Evolutionary conservation across 2,113 vertebrate genomes (phyloP).

Genomic region (Colossoma macropomum): DNA sequence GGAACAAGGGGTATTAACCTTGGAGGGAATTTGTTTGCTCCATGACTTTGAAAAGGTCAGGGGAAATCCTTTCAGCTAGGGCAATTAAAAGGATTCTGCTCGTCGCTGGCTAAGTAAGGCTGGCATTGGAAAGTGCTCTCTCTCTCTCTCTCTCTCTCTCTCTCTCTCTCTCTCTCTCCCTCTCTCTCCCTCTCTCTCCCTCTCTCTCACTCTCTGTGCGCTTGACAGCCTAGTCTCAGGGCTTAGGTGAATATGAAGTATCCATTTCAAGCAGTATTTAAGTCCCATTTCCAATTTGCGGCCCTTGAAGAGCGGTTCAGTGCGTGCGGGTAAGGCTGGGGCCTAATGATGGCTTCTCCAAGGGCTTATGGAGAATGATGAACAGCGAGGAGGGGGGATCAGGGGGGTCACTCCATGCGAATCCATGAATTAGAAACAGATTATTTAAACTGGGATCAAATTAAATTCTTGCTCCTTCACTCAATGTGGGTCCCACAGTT

Average conservation of each 20-base stretch:
- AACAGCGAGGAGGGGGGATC: constrained; percentile 65
- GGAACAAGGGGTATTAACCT: constrained; percentile 54
- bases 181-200: constrained; percentile 61
- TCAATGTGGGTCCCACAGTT: constrained; percentile 66
- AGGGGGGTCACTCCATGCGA: constrained; percentile 61
- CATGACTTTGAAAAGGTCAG: constrained; percentile 75
- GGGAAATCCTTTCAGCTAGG: constrained; percentile 66
- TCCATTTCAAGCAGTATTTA: constrained; percentile 75
- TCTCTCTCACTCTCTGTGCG: constrained; percentile 44
- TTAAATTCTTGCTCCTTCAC: constrained; percentile 65
- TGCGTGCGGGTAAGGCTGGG: constrained; percentile 67
- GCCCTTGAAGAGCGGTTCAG: constrained; percentile 71
- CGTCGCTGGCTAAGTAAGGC: constrained; percentile 56
- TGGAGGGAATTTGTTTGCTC: constrained; percentile 69
- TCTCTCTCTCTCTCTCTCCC: constrained; percentile 53
- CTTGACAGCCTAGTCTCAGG: constrained; percentile 53
- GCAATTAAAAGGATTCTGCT: constrained; percentile 72
- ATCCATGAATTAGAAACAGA: constrained; percentile 80
- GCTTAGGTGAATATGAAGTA: constrained; percentile 74
- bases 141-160: constrained; percentile 62
- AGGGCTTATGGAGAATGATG: constrained; percentile 76
- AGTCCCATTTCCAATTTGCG: constrained; percentile 78
- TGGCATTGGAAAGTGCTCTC: constrained; percentile 60
- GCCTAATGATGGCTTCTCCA: constrained; percentile 74
- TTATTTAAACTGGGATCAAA: constrained; percentile 75